Percentiles rank a stretch among this genome's conserved stretches.
phyloP scores from a whole-genome alignment of 2,113 vertebrate genomes.

The Chauna torquata region DNA sequence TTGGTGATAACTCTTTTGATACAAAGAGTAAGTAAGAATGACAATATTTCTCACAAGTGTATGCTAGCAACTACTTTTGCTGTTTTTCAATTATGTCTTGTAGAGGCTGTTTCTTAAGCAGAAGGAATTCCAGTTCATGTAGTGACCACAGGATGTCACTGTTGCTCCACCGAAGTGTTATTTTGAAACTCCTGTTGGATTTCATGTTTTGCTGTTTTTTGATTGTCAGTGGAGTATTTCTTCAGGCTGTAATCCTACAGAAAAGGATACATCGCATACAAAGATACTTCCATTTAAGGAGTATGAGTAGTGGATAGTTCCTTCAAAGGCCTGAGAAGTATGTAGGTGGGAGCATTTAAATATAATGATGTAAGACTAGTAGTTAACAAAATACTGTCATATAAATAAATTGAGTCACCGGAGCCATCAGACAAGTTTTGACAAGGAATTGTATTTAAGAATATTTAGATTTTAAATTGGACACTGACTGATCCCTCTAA shows the following conservation, averaged over 20 bases:
- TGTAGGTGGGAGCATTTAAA: background rate
- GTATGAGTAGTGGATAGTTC: background rate
- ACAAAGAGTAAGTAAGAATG: background rate
- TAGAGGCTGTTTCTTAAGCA: rapidly evolving
- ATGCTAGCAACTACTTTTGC: background rate
- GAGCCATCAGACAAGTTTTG: background rate
- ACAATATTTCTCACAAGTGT: background rate
- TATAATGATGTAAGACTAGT: background rate
- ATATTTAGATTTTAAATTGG: background rate
- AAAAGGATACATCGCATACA: background rate
- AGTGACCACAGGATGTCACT: slow-evolving; percentile 23
- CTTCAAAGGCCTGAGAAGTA: background rate
- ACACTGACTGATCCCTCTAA: background rate
- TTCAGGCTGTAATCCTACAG: background rate
- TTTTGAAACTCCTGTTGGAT: rapidly evolving
- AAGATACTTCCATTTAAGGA: slow-evolving; percentile 1
- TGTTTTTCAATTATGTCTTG: rapidly evolving
- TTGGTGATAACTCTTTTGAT: background rate
- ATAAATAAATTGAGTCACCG: background rate
- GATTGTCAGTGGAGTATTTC: background rate
- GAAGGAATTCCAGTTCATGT: background rate
- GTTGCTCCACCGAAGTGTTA: background rate
- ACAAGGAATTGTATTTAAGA: background rate
- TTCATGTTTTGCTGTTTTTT: background rate
- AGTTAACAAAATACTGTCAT: background rate